Evolutionary conservation across 2,113 vertebrate species (phyloP).

Genomic region (Trochalopteron elliotii): DNA sequence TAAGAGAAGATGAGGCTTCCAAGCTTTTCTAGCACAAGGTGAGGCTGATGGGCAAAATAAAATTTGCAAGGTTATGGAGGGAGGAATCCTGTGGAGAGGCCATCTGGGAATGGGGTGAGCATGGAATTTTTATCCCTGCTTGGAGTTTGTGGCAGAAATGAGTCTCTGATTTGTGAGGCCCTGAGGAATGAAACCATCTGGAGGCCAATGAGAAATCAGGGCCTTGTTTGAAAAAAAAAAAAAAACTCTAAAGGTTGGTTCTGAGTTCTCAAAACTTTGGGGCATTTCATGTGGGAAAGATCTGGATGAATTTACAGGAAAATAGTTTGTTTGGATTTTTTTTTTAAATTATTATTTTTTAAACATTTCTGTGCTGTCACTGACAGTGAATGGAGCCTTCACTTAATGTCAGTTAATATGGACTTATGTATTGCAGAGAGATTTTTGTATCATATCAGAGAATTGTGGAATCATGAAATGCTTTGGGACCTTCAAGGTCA

Average conservation of each 20-base stretch:
- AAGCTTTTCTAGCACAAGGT: neutral
- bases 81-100: neutral
- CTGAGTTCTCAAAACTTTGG: neutral
- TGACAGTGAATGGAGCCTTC: neutral
- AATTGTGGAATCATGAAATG: neutral
- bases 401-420: neutral
- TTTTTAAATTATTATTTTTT: neutral
- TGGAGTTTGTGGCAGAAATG: neutral
- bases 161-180: neutral
- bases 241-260: neutral
- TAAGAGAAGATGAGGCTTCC: constrained; percentile 30
- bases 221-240: neutral
- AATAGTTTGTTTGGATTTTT: neutral
- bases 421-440: neutral
- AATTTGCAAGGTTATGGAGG: neutral
- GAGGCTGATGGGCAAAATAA: neutral
- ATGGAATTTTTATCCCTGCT: neutral
- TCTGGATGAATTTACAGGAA: neutral
- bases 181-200: neutral
- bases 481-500: neutral
- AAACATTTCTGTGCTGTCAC: neutral
- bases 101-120: neutral
- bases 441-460: neutral
- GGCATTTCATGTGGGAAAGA: neutral
- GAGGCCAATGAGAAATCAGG: neutral